phyloP scores from a whole-genome alignment of 2,888 invertebrate species.

The Agonopterix alstromeriana region DNA sequence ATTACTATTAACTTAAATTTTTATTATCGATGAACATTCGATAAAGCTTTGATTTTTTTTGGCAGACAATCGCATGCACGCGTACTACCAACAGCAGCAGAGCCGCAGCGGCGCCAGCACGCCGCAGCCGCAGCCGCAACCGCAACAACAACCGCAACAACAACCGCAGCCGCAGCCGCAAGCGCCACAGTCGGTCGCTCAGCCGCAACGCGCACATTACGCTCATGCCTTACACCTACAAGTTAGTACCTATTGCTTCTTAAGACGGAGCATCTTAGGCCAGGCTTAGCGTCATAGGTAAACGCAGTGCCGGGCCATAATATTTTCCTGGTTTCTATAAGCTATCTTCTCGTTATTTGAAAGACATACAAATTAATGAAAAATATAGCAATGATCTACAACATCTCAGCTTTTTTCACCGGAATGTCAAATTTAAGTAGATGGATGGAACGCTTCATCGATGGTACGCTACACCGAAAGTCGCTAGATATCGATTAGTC shows the following conservation, averaged over 20 bases:
- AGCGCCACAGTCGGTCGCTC: slow-evolving; percentile 9
- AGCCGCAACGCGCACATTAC: slow-evolving; percentile 52
- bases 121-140: slow-evolving; percentile 21
- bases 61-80: slow-evolving; percentile 34
- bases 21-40: not conserved
- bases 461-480: too few relatives aligned
- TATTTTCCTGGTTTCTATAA: too few relatives aligned
- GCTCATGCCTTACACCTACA: slow-evolving; percentile 55
- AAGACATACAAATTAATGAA: too few relatives aligned
- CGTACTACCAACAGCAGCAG: slow-evolving; percentile 42
- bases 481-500: too few relatives aligned
- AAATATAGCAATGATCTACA: too few relatives aligned
- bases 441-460: too few relatives aligned
- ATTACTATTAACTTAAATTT: not conserved
- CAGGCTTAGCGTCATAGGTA: too few relatives aligned
- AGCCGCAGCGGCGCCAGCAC: slow-evolving; percentile 34
- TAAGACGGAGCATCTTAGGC: too few relatives aligned
- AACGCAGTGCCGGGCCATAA: too few relatives aligned
- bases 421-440: too few relatives aligned
- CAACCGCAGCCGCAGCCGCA: not conserved
- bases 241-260: slow-evolving; percentile 22
- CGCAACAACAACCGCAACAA: not conserved
- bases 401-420: too few relatives aligned
- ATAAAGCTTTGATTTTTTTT: not conserved
- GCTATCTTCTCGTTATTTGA: too few relatives aligned